phyloP scores from a whole-genome alignment of 2,888 invertebrate genomes.

The Drosophila suboccidentalis region DNA sequence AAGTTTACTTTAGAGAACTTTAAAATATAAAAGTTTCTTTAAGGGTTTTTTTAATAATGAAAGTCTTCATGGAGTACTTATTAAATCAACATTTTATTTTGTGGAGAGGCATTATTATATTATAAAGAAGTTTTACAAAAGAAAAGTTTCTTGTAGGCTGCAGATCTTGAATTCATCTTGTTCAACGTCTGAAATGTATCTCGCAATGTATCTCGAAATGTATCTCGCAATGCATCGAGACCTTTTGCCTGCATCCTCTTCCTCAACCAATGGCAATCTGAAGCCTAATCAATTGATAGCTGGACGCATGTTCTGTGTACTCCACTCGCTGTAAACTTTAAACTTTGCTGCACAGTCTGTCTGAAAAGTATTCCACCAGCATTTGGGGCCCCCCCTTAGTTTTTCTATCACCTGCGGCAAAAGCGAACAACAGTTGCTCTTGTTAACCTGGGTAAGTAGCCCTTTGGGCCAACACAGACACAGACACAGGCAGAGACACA shows the following conservation, averaged over 20 bases:
- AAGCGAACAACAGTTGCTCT: slow-evolving; percentile 37
- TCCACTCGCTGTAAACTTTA: slow-evolving; percentile 12
- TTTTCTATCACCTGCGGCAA: slow-evolving; percentile 3
- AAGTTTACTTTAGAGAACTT: neutral
- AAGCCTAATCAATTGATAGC: slow-evolving; percentile 40
- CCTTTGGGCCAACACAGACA: slow-evolving; percentile 28
- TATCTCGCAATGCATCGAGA: neutral
- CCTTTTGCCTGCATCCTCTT: neutral
- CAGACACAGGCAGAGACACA: neutral
- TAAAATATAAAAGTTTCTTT: neutral
- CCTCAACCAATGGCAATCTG: neutral
- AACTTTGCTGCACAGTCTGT: slow-evolving; percentile 2
- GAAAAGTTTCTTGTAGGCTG: neutral
- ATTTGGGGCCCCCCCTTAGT: neutral
- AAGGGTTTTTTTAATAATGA: too few relatives aligned
- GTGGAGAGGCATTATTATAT: too few relatives aligned
- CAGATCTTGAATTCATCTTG: slow-evolving; percentile 4
- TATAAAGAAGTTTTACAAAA: neutral
- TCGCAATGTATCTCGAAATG: neutral
- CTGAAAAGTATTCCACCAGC: neutral
- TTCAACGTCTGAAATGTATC: slow-evolving; percentile 8
- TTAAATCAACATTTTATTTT: too few relatives aligned
- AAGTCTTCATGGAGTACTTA: too few relatives aligned
- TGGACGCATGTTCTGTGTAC: slow-evolving; percentile 21
- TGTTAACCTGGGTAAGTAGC: slow-evolving; percentile 41